Conservation (phyloP, 2,888 invertebrate genomes). For the Hemistola chrysoprasaria region DNA sequence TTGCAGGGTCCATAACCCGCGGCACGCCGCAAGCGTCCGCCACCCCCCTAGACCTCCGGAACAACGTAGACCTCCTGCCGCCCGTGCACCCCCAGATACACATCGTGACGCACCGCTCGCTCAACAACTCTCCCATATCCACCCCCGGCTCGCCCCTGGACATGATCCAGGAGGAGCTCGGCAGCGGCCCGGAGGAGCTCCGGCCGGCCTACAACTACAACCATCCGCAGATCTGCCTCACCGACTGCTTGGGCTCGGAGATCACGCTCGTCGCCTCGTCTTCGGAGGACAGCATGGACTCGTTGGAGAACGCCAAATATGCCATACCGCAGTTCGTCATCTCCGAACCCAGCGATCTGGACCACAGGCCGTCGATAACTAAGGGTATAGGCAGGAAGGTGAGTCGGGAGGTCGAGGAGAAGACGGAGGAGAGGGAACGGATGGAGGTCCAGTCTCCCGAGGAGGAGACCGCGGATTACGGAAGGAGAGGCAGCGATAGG, state of each 20-base stretch:
- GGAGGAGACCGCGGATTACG: constrained; percentile 68
- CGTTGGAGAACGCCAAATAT: constrained; percentile 82
- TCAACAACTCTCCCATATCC: constrained; percentile 84
- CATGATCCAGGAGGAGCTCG: constrained; percentile 88
- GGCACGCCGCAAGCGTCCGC: constrained; percentile 81
- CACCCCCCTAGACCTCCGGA: constrained; percentile 80
- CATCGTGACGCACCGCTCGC: constrained; percentile 75
- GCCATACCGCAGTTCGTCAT: constrained; percentile 85
- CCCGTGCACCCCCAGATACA: constrained; percentile 73
- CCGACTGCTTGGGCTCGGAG: constrained; percentile 94
- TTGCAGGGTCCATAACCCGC: background rate
- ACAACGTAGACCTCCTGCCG: constrained; percentile 71
- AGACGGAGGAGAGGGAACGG: constrained; percentile 57
- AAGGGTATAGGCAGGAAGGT: constrained; percentile 88
- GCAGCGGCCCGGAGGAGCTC: constrained; percentile 59
- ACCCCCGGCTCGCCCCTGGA: constrained; percentile 87
- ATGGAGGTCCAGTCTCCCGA: constrained; percentile 67
- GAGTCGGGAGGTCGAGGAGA: constrained; percentile 85
- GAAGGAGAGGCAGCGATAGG: constrained; percentile 86
- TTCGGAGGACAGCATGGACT: constrained; percentile 87
- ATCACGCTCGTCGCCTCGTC: constrained; percentile 90
- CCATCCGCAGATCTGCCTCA: constrained; percentile 95
- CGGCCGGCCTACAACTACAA: constrained; percentile 48
- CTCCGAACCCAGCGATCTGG: constrained; percentile 86
- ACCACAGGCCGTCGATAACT: constrained; percentile 90